Evolutionary conservation across 2,797 vertebrate genomes (phyloP).

Genomic region (Oryzias sinensis): DNA sequence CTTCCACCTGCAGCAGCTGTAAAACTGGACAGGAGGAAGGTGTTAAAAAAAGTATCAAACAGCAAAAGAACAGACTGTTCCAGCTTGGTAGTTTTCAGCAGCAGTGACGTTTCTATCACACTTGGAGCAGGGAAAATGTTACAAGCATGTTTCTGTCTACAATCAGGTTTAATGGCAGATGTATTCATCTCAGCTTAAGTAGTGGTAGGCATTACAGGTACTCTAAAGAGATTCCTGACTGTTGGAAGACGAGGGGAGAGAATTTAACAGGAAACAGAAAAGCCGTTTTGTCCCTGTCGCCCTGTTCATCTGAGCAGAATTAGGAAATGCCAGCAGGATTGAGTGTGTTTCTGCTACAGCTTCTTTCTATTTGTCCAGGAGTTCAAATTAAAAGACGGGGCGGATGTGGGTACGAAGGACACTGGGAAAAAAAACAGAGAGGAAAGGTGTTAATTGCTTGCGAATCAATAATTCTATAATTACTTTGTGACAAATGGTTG

Average conservation of each 20-base stretch:
- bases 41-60: conserved; percentile 32
- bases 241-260: conserved; percentile 48
- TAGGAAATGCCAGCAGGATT: conserved; percentile 78
- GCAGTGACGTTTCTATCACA: conserved; percentile 14
- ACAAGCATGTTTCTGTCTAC: conserved; percentile 36
- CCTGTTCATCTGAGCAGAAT: conserved; percentile 79
- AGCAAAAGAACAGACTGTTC: conserved; percentile 17
- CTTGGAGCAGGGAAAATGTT: conserved; percentile 5
- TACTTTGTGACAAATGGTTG: conserved; percentile 86
- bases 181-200: conserved; percentile 30
- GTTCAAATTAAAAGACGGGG: conserved; percentile 80
- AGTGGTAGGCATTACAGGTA: conserved; percentile 33
- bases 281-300: conserved; percentile 73
- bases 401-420: conserved; percentile 37
- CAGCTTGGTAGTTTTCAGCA: conserved; percentile 20
- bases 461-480: conserved; percentile 87
- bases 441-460: conserved; percentile 83
- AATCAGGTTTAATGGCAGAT: conserved; percentile 38
- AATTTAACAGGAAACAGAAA: conserved; percentile 61
- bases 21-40: conserved; percentile 39
- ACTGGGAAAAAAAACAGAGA: conserved; percentile 45
- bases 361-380: conserved; percentile 55
- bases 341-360: conserved; percentile 76
- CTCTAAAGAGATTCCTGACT: conserved; percentile 51
- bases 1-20: conserved; percentile 38